These are phyloP conservation scores for Metacarcinus magister DNA, from an alignment of 2,888 invertebrate species.

Conservation along the genomic window DNA sequence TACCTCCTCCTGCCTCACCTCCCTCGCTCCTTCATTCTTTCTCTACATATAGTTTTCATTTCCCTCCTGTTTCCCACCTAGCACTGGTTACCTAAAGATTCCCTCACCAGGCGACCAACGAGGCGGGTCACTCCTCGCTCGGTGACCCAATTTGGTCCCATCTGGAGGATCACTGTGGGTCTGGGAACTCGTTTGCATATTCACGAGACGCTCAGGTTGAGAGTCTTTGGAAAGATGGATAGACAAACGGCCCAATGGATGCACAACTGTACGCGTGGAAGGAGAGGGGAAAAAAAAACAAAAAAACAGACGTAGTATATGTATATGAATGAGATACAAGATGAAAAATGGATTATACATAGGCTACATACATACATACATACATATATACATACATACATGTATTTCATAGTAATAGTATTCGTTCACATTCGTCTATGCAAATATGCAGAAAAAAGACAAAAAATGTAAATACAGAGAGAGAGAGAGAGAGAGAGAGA, in stretches of 20 bases:
- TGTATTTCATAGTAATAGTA: too few species aligned
- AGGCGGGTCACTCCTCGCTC: slow-evolving; percentile 11
- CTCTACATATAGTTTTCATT: too few species aligned
- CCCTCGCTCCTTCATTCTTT: neutral
- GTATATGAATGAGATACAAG: neutral
- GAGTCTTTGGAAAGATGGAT: neutral
- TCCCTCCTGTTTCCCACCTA: neutral
- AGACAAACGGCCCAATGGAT: neutral
- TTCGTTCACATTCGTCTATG: too few species aligned
- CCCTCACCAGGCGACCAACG: slow-evolving; percentile 6
- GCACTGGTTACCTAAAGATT: neutral
- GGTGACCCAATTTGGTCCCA: neutral
- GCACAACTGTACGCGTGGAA: neutral
- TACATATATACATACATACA: too few species aligned
- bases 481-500: too few species aligned
- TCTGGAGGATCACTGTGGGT: slow-evolving; percentile 26
- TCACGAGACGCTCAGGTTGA: slow-evolving; percentile 14
- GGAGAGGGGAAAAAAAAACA: neutral
- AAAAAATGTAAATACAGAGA: too few species aligned
- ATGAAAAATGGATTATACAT: too few species aligned
- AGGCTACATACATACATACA: too few species aligned
- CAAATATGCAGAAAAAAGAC: too few species aligned
- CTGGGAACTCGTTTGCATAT: slow-evolving; percentile 11
- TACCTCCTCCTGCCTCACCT: neutral
- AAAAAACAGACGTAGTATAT: neutral